Base-by-base conservation (phyloP, 2,113 vertebrate genomes). In the Andinoacara biseriatus region DNA sequence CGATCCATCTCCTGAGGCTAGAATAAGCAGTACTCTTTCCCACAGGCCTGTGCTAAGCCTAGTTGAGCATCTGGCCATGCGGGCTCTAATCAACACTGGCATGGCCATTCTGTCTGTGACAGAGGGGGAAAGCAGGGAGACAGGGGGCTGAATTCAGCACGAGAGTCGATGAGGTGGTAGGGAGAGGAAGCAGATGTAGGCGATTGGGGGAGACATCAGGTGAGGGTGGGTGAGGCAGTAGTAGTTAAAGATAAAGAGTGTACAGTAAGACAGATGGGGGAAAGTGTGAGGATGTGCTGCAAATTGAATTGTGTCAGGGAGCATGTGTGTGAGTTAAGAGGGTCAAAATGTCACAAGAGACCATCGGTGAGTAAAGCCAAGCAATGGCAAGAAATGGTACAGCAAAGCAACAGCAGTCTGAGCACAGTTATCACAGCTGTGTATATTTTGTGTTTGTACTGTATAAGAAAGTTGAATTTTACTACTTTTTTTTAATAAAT, bases 1-100 rank as follows among this genome's bases (percentile, higher is more conserved):
- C 93, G 92, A 93, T 94, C 91, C 92, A 93, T 93, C 93, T 94
- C 93, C 89, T 72, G 86, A 88, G 90, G 90, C 90, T 78, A 94
- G 89, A 94, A 94, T 94, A 95, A 95, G 91, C 94, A 93, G 85
- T 84, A 85, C 91, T 76, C 90, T 91, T 95, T 95, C 94, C 94
- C 94, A 95, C 93, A 94, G 93, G 94, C 93, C 87, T 94, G 69
- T 4, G 49, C 80, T 94, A 95, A 95, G 93, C 93, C 93, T 69
- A 78, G 90, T 88, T 88, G 91, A 91, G 91, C 80, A 90, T 90
- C 89, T 92, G 91, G 80, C 85, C 81, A 92, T 91, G 92, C 90
- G 1, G 88, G 78, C 74, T 78, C 90, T 95, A 95, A 95, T 94
- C 91, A 91, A 90, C 91, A 89, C 59, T 95, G 94, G 93, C 94